Conservation (phyloP, 2,888 invertebrate species). For the Neria commutata region DNA sequence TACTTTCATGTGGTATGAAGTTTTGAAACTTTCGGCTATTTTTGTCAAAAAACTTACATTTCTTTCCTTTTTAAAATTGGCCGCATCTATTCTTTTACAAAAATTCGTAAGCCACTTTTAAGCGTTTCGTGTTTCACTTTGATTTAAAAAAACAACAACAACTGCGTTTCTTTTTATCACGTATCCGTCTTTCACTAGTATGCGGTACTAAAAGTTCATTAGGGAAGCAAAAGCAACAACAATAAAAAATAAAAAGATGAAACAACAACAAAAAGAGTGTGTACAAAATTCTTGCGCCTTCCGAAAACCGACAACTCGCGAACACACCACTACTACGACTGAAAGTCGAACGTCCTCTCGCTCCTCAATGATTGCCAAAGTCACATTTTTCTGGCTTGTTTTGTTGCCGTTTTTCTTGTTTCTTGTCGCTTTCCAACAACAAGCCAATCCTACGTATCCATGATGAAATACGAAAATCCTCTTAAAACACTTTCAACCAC, state of each 20-base stretch:
- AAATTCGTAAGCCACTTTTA: too few relatives aligned
- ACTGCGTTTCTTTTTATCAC: background rate
- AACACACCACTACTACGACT: slow-evolving; percentile 49
- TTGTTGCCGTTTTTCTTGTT: background rate
- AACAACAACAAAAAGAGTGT: too few relatives aligned
- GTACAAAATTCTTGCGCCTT: background rate
- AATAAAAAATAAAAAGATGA: too few relatives aligned
- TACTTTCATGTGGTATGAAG: too few relatives aligned
- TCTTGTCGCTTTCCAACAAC: too few relatives aligned
- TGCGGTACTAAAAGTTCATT: too few relatives aligned
- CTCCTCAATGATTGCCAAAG: slow-evolving; percentile 38
- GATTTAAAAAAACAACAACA: background rate
- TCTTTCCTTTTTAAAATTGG: too few relatives aligned
- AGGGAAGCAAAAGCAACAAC: too few relatives aligned
- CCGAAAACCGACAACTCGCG: slow-evolving; percentile 21
- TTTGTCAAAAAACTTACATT: too few relatives aligned
- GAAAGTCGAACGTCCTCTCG: slow-evolving; percentile 50
- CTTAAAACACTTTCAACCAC: slow-evolving; percentile 17
- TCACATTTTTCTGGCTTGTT: slow-evolving; percentile 17
- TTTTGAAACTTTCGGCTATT: too few relatives aligned
- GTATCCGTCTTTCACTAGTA: background rate
- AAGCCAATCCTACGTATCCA: slow-evolving; percentile 27
- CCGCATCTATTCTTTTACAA: too few relatives aligned
- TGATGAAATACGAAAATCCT: slow-evolving; percentile 29
- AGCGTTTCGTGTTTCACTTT: background rate